Evolutionary conservation across 1,140 invertebrate species (phyloP).

Genomic region (Calosoma granatense): DNA sequence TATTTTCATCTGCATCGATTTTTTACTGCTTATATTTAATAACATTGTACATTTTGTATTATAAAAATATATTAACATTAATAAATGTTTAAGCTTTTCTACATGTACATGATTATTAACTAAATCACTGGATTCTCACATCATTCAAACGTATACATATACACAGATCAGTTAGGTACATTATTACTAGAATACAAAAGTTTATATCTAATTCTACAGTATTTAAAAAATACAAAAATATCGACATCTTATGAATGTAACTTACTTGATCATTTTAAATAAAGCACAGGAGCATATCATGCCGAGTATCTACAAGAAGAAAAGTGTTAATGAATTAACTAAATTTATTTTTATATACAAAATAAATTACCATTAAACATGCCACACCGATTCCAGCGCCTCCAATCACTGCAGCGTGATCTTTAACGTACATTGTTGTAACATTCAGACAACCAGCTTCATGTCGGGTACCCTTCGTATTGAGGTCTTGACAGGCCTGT

Average conservation of each 20-base stretch:
- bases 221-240: neutral
- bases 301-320: conserved; percentile 52
- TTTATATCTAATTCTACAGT: too few species aligned
- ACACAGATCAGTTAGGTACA: too few species aligned
- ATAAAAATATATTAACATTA: too few species aligned
- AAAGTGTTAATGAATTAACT: conserved; percentile 14
- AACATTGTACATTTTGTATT: too few species aligned
- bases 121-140: too few species aligned
- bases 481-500: conserved; percentile 47
- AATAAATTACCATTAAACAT: conserved; percentile 60
- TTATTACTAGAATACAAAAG: too few species aligned
- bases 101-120: too few species aligned
- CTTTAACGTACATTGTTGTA: conserved; percentile 57
- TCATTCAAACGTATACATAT: too few species aligned
- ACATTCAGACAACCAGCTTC: conserved; percentile 58
- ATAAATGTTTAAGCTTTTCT: too few species aligned
- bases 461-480: conserved; percentile 37
- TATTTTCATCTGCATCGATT: too few species aligned
- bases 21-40: too few species aligned
- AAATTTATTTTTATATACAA: conserved; percentile 11
- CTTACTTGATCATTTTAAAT: conserved; percentile 60
- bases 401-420: conserved; percentile 69
- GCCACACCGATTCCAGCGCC: conserved; percentile 71
- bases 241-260: neutral
- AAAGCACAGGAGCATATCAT: conserved; percentile 62